Percentiles rank a stretch among this genome's conserved stretches.
These are phyloP conservation scores for Symphodus melops DNA, from an alignment of 2,113 vertebrate species.

Conservation along the genomic window DNA sequence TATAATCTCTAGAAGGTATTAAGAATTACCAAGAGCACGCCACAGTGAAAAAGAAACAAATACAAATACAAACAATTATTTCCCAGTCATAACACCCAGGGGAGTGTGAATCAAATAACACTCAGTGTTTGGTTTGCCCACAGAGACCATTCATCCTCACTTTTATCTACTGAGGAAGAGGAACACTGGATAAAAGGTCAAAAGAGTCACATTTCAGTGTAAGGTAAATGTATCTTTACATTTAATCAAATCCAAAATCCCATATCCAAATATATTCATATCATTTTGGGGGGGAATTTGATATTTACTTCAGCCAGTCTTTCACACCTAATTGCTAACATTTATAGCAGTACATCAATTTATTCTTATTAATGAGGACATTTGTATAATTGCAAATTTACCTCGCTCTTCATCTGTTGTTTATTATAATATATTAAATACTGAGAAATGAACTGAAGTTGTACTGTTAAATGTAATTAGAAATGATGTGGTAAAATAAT, in stretches of 20 bases:
- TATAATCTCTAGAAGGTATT: constrained; percentile 84
- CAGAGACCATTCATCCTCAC: constrained; percentile 73
- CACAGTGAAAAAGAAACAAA: constrained; percentile 78
- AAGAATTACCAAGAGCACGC: constrained; percentile 80
- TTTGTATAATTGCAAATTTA: background rate
- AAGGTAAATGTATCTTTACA: constrained; percentile 26
- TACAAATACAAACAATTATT: constrained; percentile 81
- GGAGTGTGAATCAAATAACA: constrained; percentile 76
- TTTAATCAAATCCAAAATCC: constrained; percentile 15
- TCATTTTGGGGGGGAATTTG: background rate
- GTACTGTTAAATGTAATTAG: too few species aligned
- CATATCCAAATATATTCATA: background rate
- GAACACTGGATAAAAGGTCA: constrained; percentile 66
- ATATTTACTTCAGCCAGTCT: background rate
- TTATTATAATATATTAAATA: background rate
- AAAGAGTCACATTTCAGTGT: constrained; percentile 52
- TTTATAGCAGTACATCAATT: background rate
- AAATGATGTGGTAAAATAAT: too few species aligned
- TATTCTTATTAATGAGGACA: background rate
- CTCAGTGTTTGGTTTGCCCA: constrained; percentile 71
- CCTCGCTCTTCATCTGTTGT: background rate
- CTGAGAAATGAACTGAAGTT: background rate
- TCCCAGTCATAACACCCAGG: constrained; percentile 76
- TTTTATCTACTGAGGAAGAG: constrained; percentile 71
- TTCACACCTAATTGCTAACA: background rate